phyloP scores from a whole-genome alignment of 2,888 invertebrate species.

The Xylocampa areola region DNA sequence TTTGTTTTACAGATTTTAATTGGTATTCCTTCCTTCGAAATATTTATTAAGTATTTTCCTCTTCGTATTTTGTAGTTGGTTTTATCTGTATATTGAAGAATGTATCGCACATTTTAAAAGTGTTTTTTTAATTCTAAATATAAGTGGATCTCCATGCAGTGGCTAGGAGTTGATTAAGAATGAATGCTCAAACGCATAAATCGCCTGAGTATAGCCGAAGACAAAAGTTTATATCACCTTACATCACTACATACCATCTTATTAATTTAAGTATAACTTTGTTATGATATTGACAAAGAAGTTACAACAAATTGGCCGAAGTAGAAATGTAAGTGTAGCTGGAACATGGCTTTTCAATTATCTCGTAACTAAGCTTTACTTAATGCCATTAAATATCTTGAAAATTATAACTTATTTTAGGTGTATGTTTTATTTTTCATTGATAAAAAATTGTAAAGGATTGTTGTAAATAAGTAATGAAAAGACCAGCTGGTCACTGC shows the following conservation, averaged over 20 bases:
- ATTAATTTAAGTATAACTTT: conserved; percentile 28
- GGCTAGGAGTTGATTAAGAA: conserved; percentile 15
- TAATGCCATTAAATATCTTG: conserved; percentile 63
- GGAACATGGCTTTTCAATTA: conserved; percentile 37
- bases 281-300: conserved; percentile 15
- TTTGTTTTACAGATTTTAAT: conserved; percentile 57
- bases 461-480: conserved; percentile 54
- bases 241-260: conserved; percentile 1
- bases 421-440: conserved; percentile 58
- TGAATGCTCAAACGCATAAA: conserved; percentile 34
- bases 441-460: conserved; percentile 44
- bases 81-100: conserved; percentile 44
- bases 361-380: conserved; percentile 63
- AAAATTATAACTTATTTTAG: conserved; percentile 68
- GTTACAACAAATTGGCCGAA: conserved; percentile 33
- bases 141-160: conserved; percentile 14
- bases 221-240: background rate
- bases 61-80: conserved; percentile 41
- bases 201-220: conserved; percentile 37
- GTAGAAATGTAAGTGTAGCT: conserved; percentile 34
- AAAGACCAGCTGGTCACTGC: conserved; percentile 85
- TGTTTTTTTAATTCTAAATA: conserved; percentile 25
- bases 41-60: conserved; percentile 43
- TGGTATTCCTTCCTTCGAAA: conserved; percentile 33
- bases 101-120: conserved; percentile 31